Percentiles rank a stretch among this genome's conserved stretches.
These are phyloP conservation scores for Marmota monax DNA, from an alignment of 2,113 vertebrate genomes.

Conservation along the genomic window DNA sequence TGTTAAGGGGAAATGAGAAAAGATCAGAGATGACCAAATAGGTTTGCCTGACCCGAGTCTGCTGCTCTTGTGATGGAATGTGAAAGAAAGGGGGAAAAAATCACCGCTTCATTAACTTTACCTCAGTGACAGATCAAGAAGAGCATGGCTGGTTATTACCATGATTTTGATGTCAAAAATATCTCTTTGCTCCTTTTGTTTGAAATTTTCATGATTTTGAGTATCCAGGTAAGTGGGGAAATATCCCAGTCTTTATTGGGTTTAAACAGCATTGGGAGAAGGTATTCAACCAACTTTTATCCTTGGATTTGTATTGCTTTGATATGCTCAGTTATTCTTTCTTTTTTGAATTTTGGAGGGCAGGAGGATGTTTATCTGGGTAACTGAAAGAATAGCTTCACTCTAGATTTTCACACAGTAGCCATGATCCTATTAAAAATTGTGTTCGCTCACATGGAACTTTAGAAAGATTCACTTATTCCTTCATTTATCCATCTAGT, in stretches of 20 bases:
- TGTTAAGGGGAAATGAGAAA: conserved; percentile 67
- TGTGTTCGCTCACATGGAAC: neutral
- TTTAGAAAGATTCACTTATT: neutral
- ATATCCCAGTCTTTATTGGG: neutral
- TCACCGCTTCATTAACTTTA: neutral
- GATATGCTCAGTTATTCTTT: neutral
- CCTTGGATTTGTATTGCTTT: neutral
- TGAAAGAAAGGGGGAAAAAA: neutral
- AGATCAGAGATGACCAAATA: conserved; percentile 40
- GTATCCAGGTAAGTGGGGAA: neutral
- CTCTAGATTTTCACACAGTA: neutral
- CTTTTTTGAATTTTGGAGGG: neutral
- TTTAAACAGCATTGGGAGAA: neutral
- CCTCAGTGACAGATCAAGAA: neutral
- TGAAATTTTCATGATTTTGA: conserved; percentile 26
- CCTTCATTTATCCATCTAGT: neutral
- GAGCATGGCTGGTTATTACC: neutral
- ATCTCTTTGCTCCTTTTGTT: neutral
- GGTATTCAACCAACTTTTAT: neutral
- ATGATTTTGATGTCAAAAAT: neutral
- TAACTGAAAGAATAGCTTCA: neutral
- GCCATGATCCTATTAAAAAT: neutral
- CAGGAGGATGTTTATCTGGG: neutral
- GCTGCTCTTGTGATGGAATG: neutral
- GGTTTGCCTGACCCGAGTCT: neutral